These are phyloP conservation scores for Ptilonorhynchus violaceus DNA, from an alignment of 2,113 vertebrate genomes.

Conservation along the genomic window DNA sequence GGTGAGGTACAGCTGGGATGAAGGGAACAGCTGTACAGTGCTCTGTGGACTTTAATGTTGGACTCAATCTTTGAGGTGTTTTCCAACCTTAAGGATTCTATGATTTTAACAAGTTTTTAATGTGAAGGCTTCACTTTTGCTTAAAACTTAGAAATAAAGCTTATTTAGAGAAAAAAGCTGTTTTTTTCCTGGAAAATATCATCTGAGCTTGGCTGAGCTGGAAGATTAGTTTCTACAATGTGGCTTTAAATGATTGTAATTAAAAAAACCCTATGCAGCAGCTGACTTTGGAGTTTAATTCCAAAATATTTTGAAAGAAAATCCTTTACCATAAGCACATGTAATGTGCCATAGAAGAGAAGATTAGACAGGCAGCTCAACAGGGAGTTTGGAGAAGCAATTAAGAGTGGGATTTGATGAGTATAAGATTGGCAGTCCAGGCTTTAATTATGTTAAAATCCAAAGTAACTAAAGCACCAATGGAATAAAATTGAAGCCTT, in stretches of 20 bases:
- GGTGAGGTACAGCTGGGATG: background rate
- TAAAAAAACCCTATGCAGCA: background rate
- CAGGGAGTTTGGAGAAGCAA: conserved; percentile 1
- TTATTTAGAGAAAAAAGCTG: background rate
- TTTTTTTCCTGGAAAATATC: background rate
- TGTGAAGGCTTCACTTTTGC: background rate
- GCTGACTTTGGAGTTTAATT: background rate
- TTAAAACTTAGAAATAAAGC: background rate
- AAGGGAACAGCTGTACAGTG: background rate
- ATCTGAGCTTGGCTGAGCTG: background rate
- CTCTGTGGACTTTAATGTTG: background rate
- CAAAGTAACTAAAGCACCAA: background rate
- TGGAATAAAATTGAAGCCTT: background rate
- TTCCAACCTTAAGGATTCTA: background rate
- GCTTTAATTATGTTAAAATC: conserved; percentile 5
- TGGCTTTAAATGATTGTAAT: background rate
- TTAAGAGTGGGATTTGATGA: background rate
- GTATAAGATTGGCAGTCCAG: background rate
- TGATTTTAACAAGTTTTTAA: background rate
- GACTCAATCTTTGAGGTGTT: background rate
- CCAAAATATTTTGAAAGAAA: background rate
- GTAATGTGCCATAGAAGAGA: background rate
- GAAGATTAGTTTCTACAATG: background rate
- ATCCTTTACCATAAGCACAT: background rate
- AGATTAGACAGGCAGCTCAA: background rate